Evolutionary conservation across 2,888 invertebrate genomes (phyloP).

Genomic region (Scaptomyza caliginosa): DNA sequence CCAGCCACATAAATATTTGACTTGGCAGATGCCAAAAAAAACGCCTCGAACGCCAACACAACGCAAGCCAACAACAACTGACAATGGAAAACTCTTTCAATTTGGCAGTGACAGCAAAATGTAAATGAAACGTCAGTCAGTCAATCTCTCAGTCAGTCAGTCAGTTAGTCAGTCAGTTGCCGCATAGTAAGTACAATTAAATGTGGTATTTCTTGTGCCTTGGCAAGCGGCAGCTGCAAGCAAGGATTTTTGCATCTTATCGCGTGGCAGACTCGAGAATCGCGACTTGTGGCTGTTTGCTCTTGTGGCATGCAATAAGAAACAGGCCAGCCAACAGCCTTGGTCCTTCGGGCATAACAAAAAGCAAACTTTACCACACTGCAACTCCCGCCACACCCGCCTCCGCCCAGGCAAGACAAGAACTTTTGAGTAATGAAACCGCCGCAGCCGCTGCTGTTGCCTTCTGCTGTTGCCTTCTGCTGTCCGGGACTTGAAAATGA

Average conservation of each 20-base stretch:
- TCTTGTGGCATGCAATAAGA: slow-evolving; percentile 60
- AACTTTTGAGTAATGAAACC: slow-evolving; percentile 67
- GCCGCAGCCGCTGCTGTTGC: slow-evolving; percentile 5
- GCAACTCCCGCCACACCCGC: background rate
- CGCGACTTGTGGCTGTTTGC: slow-evolving; percentile 45
- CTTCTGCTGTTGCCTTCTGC: background rate
- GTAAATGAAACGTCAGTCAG: slow-evolving; percentile 48
- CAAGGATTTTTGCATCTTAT: slow-evolving; percentile 51
- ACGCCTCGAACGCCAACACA: slow-evolving; percentile 12
- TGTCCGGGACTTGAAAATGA: slow-evolving; percentile 45
- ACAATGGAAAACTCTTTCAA: slow-evolving; percentile 40
- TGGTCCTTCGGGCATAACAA: slow-evolving; percentile 27
- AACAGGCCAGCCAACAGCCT: slow-evolving; percentile 48
- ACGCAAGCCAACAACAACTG: background rate
- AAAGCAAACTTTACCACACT: slow-evolving; percentile 10
- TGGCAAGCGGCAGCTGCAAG: slow-evolving; percentile 21
- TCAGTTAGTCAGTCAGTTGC: slow-evolving; percentile 35
- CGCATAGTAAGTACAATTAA: slow-evolving; percentile 70
- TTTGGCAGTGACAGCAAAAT: slow-evolving; percentile 50
- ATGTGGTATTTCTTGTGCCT: slow-evolving; percentile 46
- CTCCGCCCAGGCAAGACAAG: background rate
- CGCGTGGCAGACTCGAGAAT: slow-evolving; percentile 33
- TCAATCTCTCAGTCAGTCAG: slow-evolving; percentile 18
- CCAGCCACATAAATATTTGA: slow-evolving; percentile 66
- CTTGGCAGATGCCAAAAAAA: slow-evolving; percentile 45